Conservation (phyloP, 2,888 invertebrate species). For the Polietes domitor region DNA sequence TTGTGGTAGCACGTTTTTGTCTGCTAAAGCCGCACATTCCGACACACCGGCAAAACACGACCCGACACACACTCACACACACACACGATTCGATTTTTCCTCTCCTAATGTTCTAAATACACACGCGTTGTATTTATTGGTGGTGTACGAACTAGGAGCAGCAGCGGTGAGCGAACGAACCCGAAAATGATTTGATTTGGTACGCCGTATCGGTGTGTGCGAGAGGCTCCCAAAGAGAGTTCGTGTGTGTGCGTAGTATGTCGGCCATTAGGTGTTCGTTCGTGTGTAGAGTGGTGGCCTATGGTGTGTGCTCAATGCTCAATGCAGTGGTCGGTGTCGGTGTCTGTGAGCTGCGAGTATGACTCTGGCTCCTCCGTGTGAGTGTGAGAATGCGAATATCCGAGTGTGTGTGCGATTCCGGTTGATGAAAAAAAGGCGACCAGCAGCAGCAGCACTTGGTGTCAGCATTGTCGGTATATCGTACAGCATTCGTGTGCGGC, state of each 20-base stretch:
- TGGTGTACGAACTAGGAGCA: neutral
- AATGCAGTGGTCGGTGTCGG: conserved; percentile 20
- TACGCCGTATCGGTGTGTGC: conserved; percentile 28
- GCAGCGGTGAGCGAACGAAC: conserved; percentile 38
- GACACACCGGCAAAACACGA: too few relatives aligned
- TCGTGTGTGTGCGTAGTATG: neutral
- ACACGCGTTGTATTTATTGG: conserved; percentile 18
- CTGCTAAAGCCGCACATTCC: conserved; percentile 36
- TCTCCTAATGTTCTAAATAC: conserved; percentile 62
- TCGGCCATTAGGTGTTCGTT: neutral
- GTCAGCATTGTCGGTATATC: conserved; percentile 66
- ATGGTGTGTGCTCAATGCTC: conserved; percentile 25
- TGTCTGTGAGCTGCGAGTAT: conserved; percentile 51
- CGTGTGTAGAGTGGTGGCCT: conserved; percentile 10
- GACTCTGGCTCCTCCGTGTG: neutral
- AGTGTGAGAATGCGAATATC: conserved; percentile 13
- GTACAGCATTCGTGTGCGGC: conserved; percentile 75
- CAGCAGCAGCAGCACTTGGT: conserved; percentile 58
- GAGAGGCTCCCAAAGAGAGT: neutral
- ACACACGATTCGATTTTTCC: conserved; percentile 8
- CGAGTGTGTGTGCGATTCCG: conserved; percentile 57
- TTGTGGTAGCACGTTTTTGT: conserved; percentile 59
- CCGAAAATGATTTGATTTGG: conserved; percentile 38
- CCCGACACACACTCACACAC: neutral
- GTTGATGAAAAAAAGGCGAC: conserved; percentile 54